Conservation (phyloP, 1,140 invertebrate species). For the Pogonomyrmex barbatus region DNA sequence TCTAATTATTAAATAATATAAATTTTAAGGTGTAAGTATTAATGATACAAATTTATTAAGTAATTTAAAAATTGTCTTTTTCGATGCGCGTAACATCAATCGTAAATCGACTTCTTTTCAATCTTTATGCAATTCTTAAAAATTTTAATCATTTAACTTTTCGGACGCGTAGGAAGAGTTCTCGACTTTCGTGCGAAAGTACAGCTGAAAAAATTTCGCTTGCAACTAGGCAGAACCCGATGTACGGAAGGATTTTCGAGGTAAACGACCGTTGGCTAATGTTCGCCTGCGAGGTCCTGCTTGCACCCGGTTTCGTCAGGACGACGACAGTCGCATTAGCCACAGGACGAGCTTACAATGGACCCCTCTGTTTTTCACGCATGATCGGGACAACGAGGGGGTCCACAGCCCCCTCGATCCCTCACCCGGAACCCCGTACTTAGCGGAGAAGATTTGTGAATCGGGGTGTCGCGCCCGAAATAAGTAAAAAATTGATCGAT, state of each 20-base stretch:
- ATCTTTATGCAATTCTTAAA: constrained; percentile 25
- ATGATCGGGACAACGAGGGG: constrained; percentile 66
- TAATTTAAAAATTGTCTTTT: constrained; percentile 11
- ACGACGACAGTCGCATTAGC: constrained; percentile 79
- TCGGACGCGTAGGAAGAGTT: constrained; percentile 48
- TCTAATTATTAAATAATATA: too few species aligned
- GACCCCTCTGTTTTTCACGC: constrained; percentile 79
- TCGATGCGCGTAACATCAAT: constrained; percentile 37
- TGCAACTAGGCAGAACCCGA: constrained; percentile 70
- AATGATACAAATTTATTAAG: background rate
- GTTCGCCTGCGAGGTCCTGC: constrained; percentile 62
- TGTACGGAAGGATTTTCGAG: constrained; percentile 70
- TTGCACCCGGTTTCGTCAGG: constrained; percentile 66
- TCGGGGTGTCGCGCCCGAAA: constrained; percentile 66
- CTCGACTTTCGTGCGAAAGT: constrained; percentile 73
- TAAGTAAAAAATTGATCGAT: constrained; percentile 66
- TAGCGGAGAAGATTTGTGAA: constrained; percentile 72
- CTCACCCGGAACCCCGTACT: constrained; percentile 66
- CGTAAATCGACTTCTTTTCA: constrained; percentile 9
- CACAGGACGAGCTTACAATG: constrained; percentile 78
- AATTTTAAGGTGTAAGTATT: too few species aligned
- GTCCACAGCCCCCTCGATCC: constrained; percentile 53
- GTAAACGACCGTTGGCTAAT: constrained; percentile 78
- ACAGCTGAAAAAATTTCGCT: constrained; percentile 75
- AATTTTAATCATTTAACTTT: constrained; percentile 42